These are phyloP conservation scores for Zeuzera pyrina DNA, from an alignment of 2,888 invertebrate species.

Conservation along the genomic window DNA sequence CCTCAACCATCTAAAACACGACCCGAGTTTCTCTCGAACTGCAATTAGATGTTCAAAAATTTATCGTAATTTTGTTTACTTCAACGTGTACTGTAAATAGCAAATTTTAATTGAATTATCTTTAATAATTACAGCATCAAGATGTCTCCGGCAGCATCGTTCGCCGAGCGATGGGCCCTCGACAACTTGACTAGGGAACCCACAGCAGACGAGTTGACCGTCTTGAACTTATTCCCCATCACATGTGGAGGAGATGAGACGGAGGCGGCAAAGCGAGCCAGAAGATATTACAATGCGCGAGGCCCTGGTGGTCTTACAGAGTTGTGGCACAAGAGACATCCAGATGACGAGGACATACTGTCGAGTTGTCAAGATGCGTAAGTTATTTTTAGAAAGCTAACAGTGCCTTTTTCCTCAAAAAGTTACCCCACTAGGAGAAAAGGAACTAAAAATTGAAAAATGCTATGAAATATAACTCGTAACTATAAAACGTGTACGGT, in stretches of 20 bases:
- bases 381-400: too few species aligned
- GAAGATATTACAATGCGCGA: constrained; percentile 50
- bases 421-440: too few species aligned
- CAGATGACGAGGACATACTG: constrained; percentile 59
- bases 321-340: constrained; percentile 54
- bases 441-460: too few species aligned
- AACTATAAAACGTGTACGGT: too few species aligned
- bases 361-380: constrained; percentile 65
- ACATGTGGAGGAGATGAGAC: constrained; percentile 49
- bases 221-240: constrained; percentile 41
- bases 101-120: not conserved
- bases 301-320: constrained; percentile 52
- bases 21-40: too few species aligned
- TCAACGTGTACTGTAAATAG: too few species aligned
- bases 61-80: too few species aligned
- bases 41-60: too few species aligned
- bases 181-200: constrained; percentile 51
- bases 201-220: constrained; percentile 38
- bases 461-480: too few species aligned
- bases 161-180: constrained; percentile 62
- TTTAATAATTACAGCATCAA: constrained; percentile 27
- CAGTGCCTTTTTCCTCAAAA: too few species aligned
- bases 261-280: constrained; percentile 50
- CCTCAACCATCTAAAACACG: too few species aligned
- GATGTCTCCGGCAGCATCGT: constrained; percentile 68